Base-by-base conservation (phyloP, 2,888 invertebrate genomes). In the Bembecia ichneumoniformis region DNA sequence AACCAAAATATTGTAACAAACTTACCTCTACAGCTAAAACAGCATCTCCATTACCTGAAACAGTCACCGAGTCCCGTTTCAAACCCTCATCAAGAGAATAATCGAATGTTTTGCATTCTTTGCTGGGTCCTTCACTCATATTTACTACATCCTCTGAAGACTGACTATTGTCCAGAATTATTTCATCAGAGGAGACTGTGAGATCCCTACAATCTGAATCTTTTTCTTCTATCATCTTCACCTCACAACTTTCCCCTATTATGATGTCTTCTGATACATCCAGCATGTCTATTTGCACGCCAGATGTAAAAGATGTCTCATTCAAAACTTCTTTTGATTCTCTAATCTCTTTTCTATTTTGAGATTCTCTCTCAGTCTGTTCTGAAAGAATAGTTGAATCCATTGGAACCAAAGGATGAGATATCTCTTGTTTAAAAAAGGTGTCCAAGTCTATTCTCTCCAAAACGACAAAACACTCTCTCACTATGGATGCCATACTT, bases 221-320 rank as follows among this genome's bases (percentile, higher is more conserved):
- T 55, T 77, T 81, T 45, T 75, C 74, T 48, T 64, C 72, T 28
- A 53, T 45, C 17, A 51, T 60, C 53, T 82, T 82, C 0, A 72
- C 58, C 50, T 83, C 82, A 62, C 70, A 75, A 50, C 58, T 72
- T 36, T 79, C 79, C 1, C 78, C 84, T 52, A 87, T 82, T 0
- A 81, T 73, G 50, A 87, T 86, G 53, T 86, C 86, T 58, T 86
- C 87, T 0, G 84, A 87, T 0, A 86, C 84, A 63, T 86, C 86
- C 50, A 87, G 65, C 84, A 86, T 84, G 52, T 86, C 86, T 58
- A 87, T 76, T 44, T 82, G 80, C 36, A 84, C 60, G 28, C 9
- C 9, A 9, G 28, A 9, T 9, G 28, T 28, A 28, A 28, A 28
- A 28, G 28, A 28, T 28, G 28, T 9, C 47, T 81, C 78, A 58